Evolutionary conservation across 2,113 vertebrate genomes (phyloP).

Genomic region (Zosterops japonicus): DNA sequence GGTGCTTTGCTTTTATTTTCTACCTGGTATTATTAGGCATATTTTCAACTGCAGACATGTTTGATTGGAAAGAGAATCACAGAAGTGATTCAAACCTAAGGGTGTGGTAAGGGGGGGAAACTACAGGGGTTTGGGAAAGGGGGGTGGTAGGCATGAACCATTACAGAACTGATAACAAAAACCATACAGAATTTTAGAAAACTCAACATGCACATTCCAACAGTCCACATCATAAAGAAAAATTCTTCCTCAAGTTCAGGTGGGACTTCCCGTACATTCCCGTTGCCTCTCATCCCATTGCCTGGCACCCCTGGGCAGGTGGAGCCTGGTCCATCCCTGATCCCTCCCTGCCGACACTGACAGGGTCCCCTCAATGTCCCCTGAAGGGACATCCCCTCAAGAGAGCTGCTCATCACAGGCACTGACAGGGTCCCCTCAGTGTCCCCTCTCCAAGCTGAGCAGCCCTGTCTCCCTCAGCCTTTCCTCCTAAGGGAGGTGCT

Average conservation of each 20-base stretch:
- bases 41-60: neutral
- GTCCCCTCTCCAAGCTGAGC: accelerated
- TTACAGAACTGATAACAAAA: no score
- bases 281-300: neutral
- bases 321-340: neutral
- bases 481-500: neutral
- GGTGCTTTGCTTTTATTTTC: neutral
- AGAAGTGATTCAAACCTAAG: neutral
- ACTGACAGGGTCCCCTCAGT: no score
- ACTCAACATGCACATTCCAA: no score
- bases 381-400: no score
- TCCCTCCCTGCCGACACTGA: neutral
- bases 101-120: no score
- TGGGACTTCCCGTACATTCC: neutral
- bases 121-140: no score
- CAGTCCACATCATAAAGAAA: neutral
- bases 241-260: neutral
- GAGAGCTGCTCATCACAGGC: no score
- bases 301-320: neutral
- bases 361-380: neutral
- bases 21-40: neutral
- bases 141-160: no score
- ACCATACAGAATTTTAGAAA: no score
- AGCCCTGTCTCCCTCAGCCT: neutral
- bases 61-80: neutral